phyloP scores from a whole-genome alignment of 2,797 vertebrate genomes.

The Phaenicophaeus curvirostris region DNA sequence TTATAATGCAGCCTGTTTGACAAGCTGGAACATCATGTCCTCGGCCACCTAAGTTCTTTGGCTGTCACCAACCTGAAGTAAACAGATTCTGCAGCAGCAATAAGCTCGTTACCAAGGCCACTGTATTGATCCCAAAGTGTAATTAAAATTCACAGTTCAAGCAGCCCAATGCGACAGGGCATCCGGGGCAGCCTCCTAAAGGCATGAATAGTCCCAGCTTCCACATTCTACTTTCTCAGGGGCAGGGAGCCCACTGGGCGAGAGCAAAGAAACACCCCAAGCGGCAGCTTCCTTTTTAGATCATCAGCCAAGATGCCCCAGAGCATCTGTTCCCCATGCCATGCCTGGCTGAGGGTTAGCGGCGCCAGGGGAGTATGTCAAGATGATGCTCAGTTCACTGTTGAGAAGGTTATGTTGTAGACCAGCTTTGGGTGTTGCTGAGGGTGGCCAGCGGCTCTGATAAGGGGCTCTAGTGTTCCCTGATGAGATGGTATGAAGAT shows the following conservation, averaged over 20 bases:
- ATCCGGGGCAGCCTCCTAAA: background rate
- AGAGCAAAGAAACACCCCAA: rapidly evolving
- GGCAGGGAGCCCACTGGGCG: background rate
- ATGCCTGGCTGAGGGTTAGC: background rate
- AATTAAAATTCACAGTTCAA: conserved; percentile 75
- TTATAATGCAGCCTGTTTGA: conserved; percentile 42
- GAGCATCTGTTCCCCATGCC: background rate
- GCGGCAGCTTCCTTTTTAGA: background rate
- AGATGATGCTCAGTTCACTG: background rate
- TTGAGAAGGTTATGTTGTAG: background rate
- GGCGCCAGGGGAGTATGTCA: rapidly evolving
- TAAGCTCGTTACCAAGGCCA: conserved; percentile 79
- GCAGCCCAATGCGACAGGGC: conserved; percentile 50
- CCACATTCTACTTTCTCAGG: background rate
- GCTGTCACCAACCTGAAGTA: conserved; percentile 69
- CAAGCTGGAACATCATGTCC: conserved; percentile 73
- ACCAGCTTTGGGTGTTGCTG: background rate
- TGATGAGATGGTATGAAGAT: background rate
- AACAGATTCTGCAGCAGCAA: conserved; percentile 79
- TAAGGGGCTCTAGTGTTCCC: background rate
- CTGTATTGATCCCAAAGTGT: conserved; percentile 74
- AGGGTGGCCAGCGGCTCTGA: background rate
- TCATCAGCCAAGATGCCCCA: background rate
- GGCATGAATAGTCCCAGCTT: conserved; percentile 20
- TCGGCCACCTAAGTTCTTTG: conserved; percentile 61